Percentiles rank a stretch among this genome's conserved stretches.
phyloP scores from a whole-genome alignment of 2,888 invertebrate species.

The Luffia ferchaultella region DNA sequence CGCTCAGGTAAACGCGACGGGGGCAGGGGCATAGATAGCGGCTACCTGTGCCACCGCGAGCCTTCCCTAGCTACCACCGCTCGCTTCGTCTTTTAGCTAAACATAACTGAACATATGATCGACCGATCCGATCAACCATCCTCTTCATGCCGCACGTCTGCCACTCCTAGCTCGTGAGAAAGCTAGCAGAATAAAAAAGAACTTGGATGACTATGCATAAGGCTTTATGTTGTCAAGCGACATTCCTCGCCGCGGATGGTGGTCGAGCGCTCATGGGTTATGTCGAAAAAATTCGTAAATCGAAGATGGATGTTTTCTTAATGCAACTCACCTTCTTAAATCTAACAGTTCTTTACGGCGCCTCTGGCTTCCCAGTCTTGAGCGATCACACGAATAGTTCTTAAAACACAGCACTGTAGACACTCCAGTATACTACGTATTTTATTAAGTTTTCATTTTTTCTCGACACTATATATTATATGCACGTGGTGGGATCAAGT shows the following conservation, averaged over 20 bases:
- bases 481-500: neutral
- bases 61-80: neutral
- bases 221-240: conserved; percentile 63
- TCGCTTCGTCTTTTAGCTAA: too few species aligned
- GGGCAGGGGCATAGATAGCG: conserved; percentile 23
- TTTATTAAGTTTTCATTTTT: conserved; percentile 31
- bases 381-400: conserved; percentile 23
- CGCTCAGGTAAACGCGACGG: conserved; percentile 50
- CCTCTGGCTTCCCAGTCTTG: conserved; percentile 32
- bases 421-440: conserved; percentile 34
- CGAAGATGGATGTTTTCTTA: neutral
- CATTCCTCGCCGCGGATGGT: conserved; percentile 60
- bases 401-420: conserved; percentile 34
- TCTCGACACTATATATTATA: conserved; percentile 29
- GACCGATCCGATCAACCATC: too few species aligned
- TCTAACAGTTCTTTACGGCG: conserved; percentile 53
- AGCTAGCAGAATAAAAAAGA: conserved; percentile 43
- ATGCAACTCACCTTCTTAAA: conserved; percentile 51
- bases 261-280: conserved; percentile 38
- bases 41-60: conserved; percentile 24
- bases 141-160: conserved; percentile 19
- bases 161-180: conserved; percentile 29
- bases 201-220: conserved; percentile 53
- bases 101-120: too few species aligned
- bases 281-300: too few species aligned